Conservation (phyloP, 2,888 invertebrate genomes). For the Stenoptilia bipunctidactyla region DNA sequence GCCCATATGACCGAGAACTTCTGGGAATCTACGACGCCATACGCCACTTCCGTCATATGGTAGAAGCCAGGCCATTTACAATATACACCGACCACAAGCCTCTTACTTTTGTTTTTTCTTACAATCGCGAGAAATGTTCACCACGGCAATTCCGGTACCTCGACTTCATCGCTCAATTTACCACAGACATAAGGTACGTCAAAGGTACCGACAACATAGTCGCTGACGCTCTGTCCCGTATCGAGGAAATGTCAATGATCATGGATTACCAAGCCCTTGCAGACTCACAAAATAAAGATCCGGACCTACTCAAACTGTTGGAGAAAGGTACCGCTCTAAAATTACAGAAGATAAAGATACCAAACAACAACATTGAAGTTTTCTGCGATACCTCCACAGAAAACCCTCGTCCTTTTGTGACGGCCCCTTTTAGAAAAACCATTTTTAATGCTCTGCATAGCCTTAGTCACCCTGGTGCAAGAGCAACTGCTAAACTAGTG, state of each 20-base stretch:
- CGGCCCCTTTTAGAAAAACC: constrained; percentile 3
- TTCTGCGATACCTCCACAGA: constrained; percentile 13
- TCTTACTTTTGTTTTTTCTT: too few species aligned
- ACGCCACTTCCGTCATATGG: constrained; percentile 15
- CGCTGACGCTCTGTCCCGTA: constrained; percentile 19
- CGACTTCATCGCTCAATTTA: constrained; percentile 18
- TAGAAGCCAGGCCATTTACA: constrained; percentile 11
- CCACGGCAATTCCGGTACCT: too few species aligned
- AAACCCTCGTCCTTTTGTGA: constrained; percentile 12
- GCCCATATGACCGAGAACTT: constrained; percentile 15
- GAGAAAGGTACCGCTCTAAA: constrained; percentile 7
- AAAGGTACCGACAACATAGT: constrained; percentile 19
- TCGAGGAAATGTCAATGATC: constrained; percentile 13
- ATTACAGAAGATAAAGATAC: constrained; percentile 8
- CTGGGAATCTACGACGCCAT: constrained; percentile 14
- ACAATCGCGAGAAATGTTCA: too few species aligned
- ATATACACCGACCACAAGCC: constrained; percentile 19
- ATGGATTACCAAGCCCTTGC: constrained; percentile 10
- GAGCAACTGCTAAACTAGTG: too few species aligned
- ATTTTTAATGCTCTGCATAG: background rate
- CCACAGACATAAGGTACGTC: too few species aligned
- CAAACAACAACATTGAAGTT: constrained; percentile 8
- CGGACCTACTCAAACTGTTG: constrained; percentile 9
- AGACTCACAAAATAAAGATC: constrained; percentile 10
- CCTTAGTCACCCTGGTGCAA: too few species aligned